phyloP scores from a whole-genome alignment of 1,140 invertebrate genomes.

The Eumeta japonica region DNA sequence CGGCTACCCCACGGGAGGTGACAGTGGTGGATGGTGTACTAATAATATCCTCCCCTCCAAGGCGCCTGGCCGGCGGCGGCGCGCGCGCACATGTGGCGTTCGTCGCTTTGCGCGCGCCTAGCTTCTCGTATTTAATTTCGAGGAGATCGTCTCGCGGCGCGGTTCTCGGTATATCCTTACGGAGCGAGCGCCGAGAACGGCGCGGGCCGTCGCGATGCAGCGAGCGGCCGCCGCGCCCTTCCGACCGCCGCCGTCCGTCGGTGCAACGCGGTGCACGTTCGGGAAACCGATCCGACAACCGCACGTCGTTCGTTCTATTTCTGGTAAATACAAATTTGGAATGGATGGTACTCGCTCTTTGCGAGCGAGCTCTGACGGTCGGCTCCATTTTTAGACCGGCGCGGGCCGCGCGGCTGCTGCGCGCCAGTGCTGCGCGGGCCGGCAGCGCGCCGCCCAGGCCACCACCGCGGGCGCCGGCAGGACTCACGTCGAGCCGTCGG shows the following conservation, averaged over 20 bases:
- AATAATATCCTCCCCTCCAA: constrained; percentile 57
- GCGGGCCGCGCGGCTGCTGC: constrained; percentile 48
- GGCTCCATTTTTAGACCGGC: constrained; percentile 63
- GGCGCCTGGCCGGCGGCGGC: constrained; percentile 33
- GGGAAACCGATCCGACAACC: constrained; percentile 59
- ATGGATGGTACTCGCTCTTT: constrained; percentile 59
- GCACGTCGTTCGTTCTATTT: constrained; percentile 64
- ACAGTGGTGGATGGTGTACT: constrained; percentile 53
- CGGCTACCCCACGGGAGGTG: constrained; percentile 53
- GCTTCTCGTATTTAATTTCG: constrained; percentile 52
- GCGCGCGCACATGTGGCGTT: constrained; percentile 44
- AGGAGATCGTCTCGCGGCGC: constrained; percentile 49
- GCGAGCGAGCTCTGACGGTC: constrained; percentile 49
- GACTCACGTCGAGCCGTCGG: constrained; percentile 4
- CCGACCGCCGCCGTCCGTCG: constrained; percentile 19
- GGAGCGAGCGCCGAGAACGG: constrained; percentile 22
- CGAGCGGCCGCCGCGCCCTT: constrained; percentile 6
- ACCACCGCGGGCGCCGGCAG: constrained; percentile 21
- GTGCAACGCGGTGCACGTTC: constrained; percentile 51
- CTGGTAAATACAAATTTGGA: constrained; percentile 79
- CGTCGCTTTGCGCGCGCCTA: constrained; percentile 29
- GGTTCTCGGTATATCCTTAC: constrained; percentile 44
- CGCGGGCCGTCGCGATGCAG: constrained; percentile 17
- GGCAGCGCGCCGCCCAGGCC: constrained; percentile 41
- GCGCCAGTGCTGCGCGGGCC: constrained; percentile 44